Conservation (phyloP, 2,113 vertebrate species). For the Ctenomys sociabilis region DNA sequence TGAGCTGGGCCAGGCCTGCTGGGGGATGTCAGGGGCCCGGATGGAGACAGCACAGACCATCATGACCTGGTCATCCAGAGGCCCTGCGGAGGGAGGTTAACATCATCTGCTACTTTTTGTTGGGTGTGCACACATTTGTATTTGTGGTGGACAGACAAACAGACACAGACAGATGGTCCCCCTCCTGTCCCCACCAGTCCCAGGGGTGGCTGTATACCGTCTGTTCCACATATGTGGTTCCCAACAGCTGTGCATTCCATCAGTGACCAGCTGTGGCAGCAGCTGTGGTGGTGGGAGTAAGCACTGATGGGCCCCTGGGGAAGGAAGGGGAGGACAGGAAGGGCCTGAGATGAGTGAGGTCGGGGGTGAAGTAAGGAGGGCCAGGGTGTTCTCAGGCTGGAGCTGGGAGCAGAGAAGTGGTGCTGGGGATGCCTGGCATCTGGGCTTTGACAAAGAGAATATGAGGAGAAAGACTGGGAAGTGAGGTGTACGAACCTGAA, state of each 20-base stretch:
- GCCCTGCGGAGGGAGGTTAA: neutral
- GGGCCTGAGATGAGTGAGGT: constrained; percentile 66
- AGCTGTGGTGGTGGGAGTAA: constrained; percentile 75
- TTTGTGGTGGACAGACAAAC: constrained; percentile 39
- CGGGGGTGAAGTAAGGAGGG: constrained; percentile 26
- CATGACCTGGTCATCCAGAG: neutral
- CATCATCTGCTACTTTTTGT: neutral
- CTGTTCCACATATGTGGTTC: constrained; percentile 76
- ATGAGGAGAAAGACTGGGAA: neutral
- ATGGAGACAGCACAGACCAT: neutral
- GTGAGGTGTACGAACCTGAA: too few relatives aligned
- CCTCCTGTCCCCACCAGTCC: neutral
- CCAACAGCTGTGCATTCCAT: constrained; percentile 78
- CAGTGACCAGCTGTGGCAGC: constrained; percentile 79
- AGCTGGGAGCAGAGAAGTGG: neutral
- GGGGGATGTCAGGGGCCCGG: neutral
- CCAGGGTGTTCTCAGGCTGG: constrained; percentile 56
- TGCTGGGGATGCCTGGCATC: neutral
- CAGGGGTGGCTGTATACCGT: constrained; percentile 48
- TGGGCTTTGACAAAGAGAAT: constrained; percentile 46
- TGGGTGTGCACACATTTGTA: neutral
- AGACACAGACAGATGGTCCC: constrained; percentile 77
- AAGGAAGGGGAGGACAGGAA: constrained; percentile 68
- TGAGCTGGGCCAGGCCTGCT: neutral
- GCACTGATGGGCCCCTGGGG: constrained; percentile 63